Percentiles rank a stretch among this genome's conserved stretches.
Conservation (phyloP, 2,888 invertebrate species). For the Physocephala rufipes region DNA sequence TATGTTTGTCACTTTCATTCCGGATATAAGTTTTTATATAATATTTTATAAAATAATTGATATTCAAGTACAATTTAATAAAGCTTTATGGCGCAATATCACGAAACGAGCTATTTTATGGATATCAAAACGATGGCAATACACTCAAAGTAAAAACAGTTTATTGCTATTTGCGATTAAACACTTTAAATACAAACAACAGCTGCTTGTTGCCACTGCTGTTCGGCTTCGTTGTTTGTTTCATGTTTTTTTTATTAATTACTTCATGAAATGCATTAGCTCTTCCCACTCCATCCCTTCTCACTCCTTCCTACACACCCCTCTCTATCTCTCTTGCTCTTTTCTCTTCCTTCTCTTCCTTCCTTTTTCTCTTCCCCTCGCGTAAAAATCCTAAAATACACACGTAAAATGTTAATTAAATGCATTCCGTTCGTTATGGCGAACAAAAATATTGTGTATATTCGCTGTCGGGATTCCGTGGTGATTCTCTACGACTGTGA, state of each 20-base stretch:
- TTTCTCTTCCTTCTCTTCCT: neutral
- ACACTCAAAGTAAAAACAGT: neutral
- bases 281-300: neutral
- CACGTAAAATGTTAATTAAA: conserved; percentile 29
- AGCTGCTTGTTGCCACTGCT: conserved; percentile 6
- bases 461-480: neutral
- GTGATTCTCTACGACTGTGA: too few relatives aligned
- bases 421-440: conserved; percentile 21
- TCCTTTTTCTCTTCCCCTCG: neutral
- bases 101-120: neutral
- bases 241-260: neutral
- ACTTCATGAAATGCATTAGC: neutral
- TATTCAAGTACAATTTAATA: neutral
- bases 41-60: neutral
- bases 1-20: too few relatives aligned
- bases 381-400: neutral
- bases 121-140: neutral
- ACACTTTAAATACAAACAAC: conserved; percentile 24
- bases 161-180: conserved; percentile 16
- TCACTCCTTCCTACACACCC: neutral
- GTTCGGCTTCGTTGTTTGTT: neutral
- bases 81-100: neutral
- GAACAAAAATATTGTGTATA: conserved; percentile 5
- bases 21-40: neutral
- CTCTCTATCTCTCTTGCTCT: neutral